A percentile compares a stretch with the other conserved stretches of the same genome.
Conservation (phyloP, 1,140 invertebrate genomes). For the Lepidurus arcticus region DNA sequence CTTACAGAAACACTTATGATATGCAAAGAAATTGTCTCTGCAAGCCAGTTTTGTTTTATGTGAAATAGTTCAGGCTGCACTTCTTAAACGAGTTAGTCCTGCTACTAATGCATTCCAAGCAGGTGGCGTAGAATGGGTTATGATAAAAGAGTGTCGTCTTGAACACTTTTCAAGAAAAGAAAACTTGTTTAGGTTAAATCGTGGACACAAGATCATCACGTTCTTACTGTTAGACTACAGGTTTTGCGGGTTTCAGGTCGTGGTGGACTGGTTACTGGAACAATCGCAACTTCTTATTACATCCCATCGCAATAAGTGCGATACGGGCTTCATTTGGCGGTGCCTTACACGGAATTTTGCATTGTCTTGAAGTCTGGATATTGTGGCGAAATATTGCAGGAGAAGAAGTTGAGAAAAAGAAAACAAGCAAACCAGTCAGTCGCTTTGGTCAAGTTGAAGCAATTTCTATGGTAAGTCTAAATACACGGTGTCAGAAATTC, state of each 20-base stretch:
- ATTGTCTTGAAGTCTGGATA: not conserved
- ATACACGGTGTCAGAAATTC: not conserved
- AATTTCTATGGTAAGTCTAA: not conserved
- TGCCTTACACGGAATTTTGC: not conserved
- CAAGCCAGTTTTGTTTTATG: too few species aligned
- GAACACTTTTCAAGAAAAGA: constrained; percentile 17
- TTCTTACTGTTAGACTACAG: constrained; percentile 2
- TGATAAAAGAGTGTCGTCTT: constrained; percentile 19
- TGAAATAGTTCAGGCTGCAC: not conserved
- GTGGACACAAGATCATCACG: constrained; percentile 13
- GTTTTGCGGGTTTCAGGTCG: not conserved
- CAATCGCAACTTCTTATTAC: not conserved
- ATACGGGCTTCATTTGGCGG: constrained; percentile 11
- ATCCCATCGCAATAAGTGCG: not conserved
- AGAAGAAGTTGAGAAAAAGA: not conserved
- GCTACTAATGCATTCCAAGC: constrained; percentile 14
- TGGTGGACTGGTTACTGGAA: not conserved
- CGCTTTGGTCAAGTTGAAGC: not conserved
- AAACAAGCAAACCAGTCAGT: not conserved
- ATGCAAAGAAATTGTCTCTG: too few species aligned
- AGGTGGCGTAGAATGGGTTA: constrained; percentile 4
- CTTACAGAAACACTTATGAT: too few species aligned
- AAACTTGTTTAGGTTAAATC: constrained; percentile 19
- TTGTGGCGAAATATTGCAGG: not conserved
- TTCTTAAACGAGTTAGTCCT: not conserved